phyloP scores from a whole-genome alignment of 1,140 invertebrate genomes.

The Diprion similis region DNA sequence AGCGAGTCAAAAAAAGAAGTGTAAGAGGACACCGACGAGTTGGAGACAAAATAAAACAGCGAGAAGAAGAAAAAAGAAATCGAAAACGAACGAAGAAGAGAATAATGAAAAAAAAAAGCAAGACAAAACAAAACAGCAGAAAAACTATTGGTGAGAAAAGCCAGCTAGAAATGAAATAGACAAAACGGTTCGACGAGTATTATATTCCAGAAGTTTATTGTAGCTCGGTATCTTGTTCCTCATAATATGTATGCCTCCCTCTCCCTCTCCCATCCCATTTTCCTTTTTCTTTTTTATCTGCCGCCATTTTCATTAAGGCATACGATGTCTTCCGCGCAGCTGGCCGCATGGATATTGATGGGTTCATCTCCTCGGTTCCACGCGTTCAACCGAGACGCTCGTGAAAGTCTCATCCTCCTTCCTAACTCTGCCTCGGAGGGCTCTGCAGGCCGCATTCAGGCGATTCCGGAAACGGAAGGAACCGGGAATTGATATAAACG shows the following conservation, averaged over 20 bases:
- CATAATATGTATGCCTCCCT: background rate
- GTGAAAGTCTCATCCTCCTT: background rate
- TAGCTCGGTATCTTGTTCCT: background rate
- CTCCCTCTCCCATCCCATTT: background rate
- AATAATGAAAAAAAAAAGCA: background rate
- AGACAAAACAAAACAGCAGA: too few species aligned
- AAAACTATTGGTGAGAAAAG: background rate
- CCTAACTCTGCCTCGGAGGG: background rate
- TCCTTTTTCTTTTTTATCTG: background rate
- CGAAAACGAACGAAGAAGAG: background rate
- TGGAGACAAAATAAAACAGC: too few species aligned
- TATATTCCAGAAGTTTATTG: background rate
- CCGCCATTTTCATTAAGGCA: background rate
- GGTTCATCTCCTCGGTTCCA: background rate
- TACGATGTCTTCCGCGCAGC: constrained; percentile 2
- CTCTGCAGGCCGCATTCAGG: background rate
- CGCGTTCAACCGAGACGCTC: background rate
- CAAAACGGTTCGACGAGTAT: background rate
- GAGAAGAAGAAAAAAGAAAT: background rate
- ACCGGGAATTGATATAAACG: constrained; percentile 2
- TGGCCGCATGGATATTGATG: constrained; percentile 3
- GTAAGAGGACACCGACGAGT: too few species aligned
- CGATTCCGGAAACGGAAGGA: background rate
- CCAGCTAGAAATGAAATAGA: background rate
- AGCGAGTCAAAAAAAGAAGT: too few species aligned